These are phyloP conservation scores for Coracopsis vasa DNA, from an alignment of 2,113 vertebrate species.

Conservation along the genomic window DNA sequence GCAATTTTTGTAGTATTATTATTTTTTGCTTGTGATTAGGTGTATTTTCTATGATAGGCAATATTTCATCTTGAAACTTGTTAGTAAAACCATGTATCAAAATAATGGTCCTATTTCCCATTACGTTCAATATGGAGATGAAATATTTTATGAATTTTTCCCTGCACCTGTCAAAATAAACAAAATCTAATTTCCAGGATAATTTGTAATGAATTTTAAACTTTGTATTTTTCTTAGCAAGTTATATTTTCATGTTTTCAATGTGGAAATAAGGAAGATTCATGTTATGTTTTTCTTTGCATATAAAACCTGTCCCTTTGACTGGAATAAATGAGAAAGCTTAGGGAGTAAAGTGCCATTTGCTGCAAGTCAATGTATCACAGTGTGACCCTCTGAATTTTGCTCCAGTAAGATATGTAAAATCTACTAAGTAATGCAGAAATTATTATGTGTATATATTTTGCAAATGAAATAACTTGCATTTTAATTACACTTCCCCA, in stretches of 20 bases:
- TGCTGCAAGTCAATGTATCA: not conserved
- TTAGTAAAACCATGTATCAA: conserved; percentile 41
- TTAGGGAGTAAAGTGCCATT: not conserved
- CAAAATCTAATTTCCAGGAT: conserved; percentile 39
- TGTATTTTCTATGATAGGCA: conserved; percentile 25
- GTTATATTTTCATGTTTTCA: not conserved
- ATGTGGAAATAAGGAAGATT: conserved; percentile 13
- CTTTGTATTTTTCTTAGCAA: not conserved
- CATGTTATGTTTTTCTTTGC: not conserved
- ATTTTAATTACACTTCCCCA: not conserved
- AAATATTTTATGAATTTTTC: conserved; percentile 39
- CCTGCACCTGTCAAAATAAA: conserved; percentile 38
- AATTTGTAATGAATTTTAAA: conserved; percentile 48
- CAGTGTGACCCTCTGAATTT: not conserved
- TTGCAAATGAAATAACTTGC: not conserved
- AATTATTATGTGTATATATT: not conserved
- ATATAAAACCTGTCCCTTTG: not conserved
- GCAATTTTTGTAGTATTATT: conserved; percentile 2
- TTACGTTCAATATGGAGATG: conserved; percentile 4
- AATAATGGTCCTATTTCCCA: conserved; percentile 26
- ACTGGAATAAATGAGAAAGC: not conserved
- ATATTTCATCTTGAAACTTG: conserved; percentile 54
- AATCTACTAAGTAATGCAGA: not conserved
- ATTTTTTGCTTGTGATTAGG: conserved; percentile 15
- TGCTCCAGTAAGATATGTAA: not conserved